Percentiles rank a stretch among this genome's conserved stretches.
These are phyloP conservation scores for Eurosta solidaginis DNA, from an alignment of 1,140 invertebrate species.

Conservation along the genomic window DNA sequence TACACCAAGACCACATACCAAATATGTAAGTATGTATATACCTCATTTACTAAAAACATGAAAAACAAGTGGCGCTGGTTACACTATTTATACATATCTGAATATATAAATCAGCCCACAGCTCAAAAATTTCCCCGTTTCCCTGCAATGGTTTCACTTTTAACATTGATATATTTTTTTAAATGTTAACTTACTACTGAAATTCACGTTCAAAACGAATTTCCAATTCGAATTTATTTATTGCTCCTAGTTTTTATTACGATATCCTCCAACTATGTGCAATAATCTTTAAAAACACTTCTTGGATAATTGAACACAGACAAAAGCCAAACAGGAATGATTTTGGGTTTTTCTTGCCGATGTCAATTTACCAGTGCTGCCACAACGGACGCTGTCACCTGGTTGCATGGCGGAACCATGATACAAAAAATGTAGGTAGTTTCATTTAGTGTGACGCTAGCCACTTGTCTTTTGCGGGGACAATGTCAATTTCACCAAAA, in stretches of 20 bases:
- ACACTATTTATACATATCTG: no score
- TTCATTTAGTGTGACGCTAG: no score
- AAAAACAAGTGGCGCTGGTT: no score
- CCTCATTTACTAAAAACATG: no score
- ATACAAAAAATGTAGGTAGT: no score
- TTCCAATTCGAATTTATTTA: not conserved
- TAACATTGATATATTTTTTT: not conserved
- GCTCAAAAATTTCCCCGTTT: not conserved
- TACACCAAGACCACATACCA: no score
- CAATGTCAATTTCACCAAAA: no score
- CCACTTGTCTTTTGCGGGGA: no score
- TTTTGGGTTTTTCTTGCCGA: not conserved
- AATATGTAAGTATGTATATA: no score
- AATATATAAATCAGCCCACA: not conserved
- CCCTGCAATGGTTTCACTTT: not conserved
- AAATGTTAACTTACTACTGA: not conserved
- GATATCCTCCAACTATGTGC: not conserved
- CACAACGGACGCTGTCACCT: not conserved
- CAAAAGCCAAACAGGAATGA: not conserved
- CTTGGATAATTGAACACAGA: not conserved
- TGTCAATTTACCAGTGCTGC: not conserved
- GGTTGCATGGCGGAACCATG: no score
- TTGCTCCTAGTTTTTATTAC: not conserved
- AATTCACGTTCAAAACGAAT: not conserved
- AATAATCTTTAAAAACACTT: not conserved